Evolutionary conservation across 1,140 invertebrate genomes (phyloP), one percentile per base, ranked within the genome.

Genomic region (Anastrepha ludens): DNA sequence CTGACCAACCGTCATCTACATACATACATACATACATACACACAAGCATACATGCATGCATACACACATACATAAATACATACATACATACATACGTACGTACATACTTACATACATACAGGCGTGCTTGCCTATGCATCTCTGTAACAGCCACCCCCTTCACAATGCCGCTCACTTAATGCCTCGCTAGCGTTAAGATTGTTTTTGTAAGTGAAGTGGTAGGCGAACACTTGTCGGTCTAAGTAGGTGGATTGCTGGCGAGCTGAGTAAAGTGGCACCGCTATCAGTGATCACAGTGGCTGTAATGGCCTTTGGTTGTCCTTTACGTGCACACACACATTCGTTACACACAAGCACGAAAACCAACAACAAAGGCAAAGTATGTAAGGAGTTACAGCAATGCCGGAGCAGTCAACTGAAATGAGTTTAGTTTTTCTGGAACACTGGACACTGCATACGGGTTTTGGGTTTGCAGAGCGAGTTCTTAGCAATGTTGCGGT

Each of bases 361-460:
- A 3, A 41, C 29, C 7, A 74, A 67, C 7, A 74, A 67, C 65
- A 67, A 67, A 67, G n/a, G 67, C 67, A 7, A 41, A 47, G 44
- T 47, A 55, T 55, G 50, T 8, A 81, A 50, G n/a, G 47, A 50
- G 15, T 81, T 17, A 81, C 17, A 55, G n/a, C 44, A 81, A 50
- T 81, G 74, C 44, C 74, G 7, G 20, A 50, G 44, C 74, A 81
- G 74, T 81, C 47, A 81, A 55, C 15, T 81, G 47, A 55, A 55
- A 81, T 50, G 74, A n/a, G 47, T 81, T 81, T 47, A 81, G 44
- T 81, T 81, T 81, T 55, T 81, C 74, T 55, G 44, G 74, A 55
- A 55, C 39, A 81, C 74, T 55, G 44, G 47, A 55, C 74, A 81
- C 13, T 29, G 17, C 11, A 81, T 41, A 55, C n/a, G 13, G 41